A percentile compares a stretch with the other conserved stretches of the same genome.
These are phyloP conservation scores for Eolophus roseicapilla DNA, from an alignment of 2,113 vertebrate genomes.

Conservation along the genomic window DNA sequence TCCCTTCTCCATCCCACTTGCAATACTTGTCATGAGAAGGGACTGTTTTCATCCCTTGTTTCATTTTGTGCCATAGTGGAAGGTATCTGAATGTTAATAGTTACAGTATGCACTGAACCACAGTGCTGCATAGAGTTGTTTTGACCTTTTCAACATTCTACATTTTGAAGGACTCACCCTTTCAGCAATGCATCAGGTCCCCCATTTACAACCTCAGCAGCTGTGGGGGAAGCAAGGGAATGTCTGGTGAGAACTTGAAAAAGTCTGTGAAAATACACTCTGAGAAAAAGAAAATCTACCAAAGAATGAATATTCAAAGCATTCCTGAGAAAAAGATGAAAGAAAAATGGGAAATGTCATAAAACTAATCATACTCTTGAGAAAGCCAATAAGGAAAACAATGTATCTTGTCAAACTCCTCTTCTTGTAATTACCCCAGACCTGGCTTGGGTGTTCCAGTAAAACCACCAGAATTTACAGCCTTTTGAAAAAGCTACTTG, in stretches of 20 bases:
- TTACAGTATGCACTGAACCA: background rate
- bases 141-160: conserved; percentile 44
- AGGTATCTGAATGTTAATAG: background rate
- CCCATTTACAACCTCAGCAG: background rate
- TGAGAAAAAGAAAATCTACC: background rate
- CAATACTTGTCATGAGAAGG: background rate
- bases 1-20: background rate
- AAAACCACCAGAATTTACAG: background rate
- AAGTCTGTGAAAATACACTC: background rate
- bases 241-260: background rate
- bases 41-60: background rate
- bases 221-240: background rate
- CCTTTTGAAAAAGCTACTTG: background rate
- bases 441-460: background rate
- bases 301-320: background rate
- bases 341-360: background rate
- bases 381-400: background rate
- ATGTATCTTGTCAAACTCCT: background rate
- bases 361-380: background rate
- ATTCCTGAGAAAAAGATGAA: background rate
- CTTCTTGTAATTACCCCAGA: background rate
- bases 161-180: conserved; percentile 7
- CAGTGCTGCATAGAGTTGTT: background rate
- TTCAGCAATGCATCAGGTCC: background rate
- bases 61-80: background rate